These are phyloP conservation scores for Scrobipalpa costella DNA, from an alignment of 2,888 invertebrate genomes.

Conservation along the genomic window DNA sequence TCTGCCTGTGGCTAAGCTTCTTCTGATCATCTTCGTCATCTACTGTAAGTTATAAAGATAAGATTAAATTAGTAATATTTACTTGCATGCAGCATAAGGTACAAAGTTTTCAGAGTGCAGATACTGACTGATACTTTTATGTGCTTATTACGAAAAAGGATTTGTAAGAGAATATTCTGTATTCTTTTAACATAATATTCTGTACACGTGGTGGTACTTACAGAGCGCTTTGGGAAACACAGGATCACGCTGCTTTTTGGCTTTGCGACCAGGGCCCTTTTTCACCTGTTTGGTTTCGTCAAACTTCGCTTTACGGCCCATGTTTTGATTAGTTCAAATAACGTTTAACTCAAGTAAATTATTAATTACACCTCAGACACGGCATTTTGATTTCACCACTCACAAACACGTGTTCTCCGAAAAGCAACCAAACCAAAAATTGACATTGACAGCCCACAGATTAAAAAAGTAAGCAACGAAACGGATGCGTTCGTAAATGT, in stretches of 20 bases:
- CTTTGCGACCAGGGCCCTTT: constrained; percentile 92
- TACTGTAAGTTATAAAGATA: constrained; percentile 47
- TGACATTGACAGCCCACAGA: neutral
- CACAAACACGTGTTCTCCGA: neutral
- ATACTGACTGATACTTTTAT: neutral
- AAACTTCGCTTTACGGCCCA: constrained; percentile 94
- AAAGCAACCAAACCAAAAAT: neutral
- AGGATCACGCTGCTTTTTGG: constrained; percentile 93
- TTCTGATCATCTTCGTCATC: constrained; percentile 78
- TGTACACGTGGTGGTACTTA: constrained; percentile 48
- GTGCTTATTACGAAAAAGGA: neutral
- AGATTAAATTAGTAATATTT: too few species aligned
- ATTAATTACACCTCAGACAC: neutral
- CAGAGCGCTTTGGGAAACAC: constrained; percentile 81
- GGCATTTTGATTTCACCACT: neutral
- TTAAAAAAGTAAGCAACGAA: neutral
- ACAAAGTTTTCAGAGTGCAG: too few species aligned
- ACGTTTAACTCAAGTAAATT: neutral
- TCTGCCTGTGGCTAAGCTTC: constrained; percentile 85
- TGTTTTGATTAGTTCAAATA: constrained; percentile 53
- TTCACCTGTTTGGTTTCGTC: constrained; percentile 85
- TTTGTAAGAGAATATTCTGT: neutral
- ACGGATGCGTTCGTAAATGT: too few species aligned
- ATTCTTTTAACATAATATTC: neutral
- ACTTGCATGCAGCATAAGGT: too few species aligned